phyloP scores from a whole-genome alignment of 1,140 invertebrate species.

The Popillia japonica region DNA sequence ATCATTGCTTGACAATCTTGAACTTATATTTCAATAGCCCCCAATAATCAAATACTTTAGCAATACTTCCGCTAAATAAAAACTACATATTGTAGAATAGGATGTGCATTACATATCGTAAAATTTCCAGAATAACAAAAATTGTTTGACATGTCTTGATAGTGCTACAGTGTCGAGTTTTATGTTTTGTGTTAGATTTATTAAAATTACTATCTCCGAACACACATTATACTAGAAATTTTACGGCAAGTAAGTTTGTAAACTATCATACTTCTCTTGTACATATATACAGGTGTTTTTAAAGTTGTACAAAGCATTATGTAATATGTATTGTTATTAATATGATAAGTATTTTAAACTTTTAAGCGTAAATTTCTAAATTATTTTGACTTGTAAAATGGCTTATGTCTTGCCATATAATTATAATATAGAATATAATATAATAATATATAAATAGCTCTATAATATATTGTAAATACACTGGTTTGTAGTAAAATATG shows the following conservation, averaged over 20 bases:
- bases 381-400: slow-evolving; percentile 30
- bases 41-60: not conserved
- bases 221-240: not conserved
- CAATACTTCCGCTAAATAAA: not conserved
- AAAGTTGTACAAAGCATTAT: not conserved
- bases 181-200: too few relatives aligned
- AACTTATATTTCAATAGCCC: not conserved
- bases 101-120: too few relatives aligned
- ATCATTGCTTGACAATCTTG: not conserved
- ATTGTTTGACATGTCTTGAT: too few relatives aligned
- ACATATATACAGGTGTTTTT: not conserved
- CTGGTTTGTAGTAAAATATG: not conserved
- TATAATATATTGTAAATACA: not conserved
- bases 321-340: not conserved
- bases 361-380: slow-evolving; percentile 39
- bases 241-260: not conserved
- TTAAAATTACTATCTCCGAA: not conserved
- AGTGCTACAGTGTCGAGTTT: too few relatives aligned
- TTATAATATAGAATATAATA: too few relatives aligned
- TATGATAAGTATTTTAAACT: not conserved
- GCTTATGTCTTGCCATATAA: slow-evolving; percentile 24
- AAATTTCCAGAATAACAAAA: too few relatives aligned
- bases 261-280: not conserved
- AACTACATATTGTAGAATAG: not conserved
- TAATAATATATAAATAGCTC: not conserved